phyloP scores from a whole-genome alignment of 2,888 invertebrate species.

The Drosophila flavopinicola region DNA sequence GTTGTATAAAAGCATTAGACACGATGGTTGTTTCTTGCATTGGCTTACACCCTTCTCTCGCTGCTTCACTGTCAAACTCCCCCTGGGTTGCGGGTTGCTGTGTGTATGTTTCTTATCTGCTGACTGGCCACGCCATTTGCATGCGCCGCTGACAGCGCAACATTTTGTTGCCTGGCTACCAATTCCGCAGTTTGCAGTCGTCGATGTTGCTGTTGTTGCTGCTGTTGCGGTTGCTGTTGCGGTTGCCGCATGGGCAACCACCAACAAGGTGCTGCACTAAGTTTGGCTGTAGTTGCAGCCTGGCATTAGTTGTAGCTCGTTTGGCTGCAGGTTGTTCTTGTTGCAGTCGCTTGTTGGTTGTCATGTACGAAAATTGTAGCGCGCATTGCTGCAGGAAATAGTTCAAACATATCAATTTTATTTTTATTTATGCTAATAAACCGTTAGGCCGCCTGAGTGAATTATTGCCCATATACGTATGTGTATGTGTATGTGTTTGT shows the following conservation, averaged over 20 bases:
- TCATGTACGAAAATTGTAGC: conserved; percentile 79
- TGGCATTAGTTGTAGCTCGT: conserved; percentile 71
- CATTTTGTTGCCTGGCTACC: conserved; percentile 76
- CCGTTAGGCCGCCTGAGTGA: conserved; percentile 74
- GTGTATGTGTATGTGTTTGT: conserved; percentile 1
- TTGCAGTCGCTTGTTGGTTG: conserved; percentile 72
- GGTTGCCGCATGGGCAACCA: conserved; percentile 24
- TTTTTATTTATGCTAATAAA: conserved; percentile 80
- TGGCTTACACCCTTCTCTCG: conserved; percentile 20
- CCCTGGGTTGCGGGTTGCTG: too few relatives aligned
- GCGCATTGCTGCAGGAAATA: conserved; percentile 81
- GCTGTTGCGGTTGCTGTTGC: conserved; percentile 15
- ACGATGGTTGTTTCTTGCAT: conserved; percentile 58
- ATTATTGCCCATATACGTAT: conserved; percentile 65
- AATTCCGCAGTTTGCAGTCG: conserved; percentile 64
- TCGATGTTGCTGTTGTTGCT: conserved; percentile 6
- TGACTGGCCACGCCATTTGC: conserved; percentile 74
- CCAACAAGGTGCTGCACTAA: conserved; percentile 58
- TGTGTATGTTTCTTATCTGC: conserved; percentile 44
- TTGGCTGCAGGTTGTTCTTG: conserved; percentile 72
- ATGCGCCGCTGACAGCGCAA: conserved; percentile 76
- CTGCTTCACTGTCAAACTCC: conserved; percentile 7
- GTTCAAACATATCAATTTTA: conserved; percentile 80
- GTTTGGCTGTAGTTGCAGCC: conserved; percentile 50
- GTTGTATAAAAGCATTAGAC: conserved; percentile 69